Evolutionary conservation across 2,113 vertebrate species (phyloP).

Genomic region (Nicator chloris): DNA sequence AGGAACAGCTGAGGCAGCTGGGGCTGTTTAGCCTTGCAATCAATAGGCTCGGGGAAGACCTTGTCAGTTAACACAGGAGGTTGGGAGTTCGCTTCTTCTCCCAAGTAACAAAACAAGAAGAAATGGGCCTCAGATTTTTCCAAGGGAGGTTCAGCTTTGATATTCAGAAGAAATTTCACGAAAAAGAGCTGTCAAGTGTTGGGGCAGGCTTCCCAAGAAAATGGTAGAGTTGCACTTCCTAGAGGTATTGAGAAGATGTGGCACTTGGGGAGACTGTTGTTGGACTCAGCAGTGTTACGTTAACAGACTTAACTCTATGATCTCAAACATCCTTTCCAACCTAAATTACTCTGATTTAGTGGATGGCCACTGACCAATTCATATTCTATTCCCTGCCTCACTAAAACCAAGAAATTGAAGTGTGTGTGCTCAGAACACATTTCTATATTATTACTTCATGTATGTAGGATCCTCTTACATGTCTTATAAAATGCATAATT

Average conservation of each 20-base stretch:
- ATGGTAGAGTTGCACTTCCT: not conserved
- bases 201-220: not conserved
- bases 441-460: not conserved
- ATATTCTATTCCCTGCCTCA: not conserved
- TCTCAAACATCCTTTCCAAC: not conserved
- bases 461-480: not conserved
- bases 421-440: not conserved
- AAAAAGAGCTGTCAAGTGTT: not conserved
- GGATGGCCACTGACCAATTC: not conserved
- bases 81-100: accelerated
- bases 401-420: not conserved
- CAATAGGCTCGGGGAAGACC: not conserved
- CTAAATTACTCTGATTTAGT: not conserved
- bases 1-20: not conserved
- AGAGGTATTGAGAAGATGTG: not conserved
- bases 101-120: not conserved
- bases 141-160: not conserved
- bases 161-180: not conserved
- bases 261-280: not conserved
- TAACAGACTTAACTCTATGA: not conserved
- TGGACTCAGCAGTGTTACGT: not conserved
- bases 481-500: not conserved
- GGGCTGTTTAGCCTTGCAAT: not conserved
- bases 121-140: not conserved
- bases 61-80: not conserved